Evolutionary conservation across 2,797 vertebrate genomes (phyloP).

Genomic region (Phalanger gymnotis): DNA sequence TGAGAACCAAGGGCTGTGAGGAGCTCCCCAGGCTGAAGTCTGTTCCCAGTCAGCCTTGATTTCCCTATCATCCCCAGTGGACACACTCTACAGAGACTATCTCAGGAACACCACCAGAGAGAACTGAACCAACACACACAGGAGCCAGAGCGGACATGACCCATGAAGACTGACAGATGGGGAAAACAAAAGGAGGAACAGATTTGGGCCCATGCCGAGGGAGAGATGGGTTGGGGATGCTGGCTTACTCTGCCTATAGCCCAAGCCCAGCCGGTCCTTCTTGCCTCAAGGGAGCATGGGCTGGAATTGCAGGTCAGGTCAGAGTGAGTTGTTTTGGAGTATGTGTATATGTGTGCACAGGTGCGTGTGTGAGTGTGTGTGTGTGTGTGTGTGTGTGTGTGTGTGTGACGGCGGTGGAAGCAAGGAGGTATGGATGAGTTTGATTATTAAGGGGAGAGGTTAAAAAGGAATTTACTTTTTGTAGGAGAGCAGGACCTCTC

Average conservation of each 20-base stretch:
- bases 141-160: constrained; percentile 62
- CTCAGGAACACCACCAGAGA: constrained; percentile 8
- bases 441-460: neutral
- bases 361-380: neutral
- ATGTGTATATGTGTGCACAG: no score
- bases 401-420: neutral
- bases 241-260: neutral
- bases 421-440: neutral
- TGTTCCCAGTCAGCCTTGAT: neutral
- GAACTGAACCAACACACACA: constrained; percentile 50
- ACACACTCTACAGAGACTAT: constrained; percentile 10
- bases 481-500: neutral
- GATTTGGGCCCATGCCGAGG: neutral
- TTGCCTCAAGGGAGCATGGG: neutral
- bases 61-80: neutral
- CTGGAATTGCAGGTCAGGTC: neutral
- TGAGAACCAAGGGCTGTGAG: neutral
- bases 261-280: neutral
- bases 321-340: neutral
- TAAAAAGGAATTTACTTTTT: neutral
- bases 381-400: neutral
- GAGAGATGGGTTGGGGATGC: neutral
- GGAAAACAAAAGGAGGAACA: constrained; percentile 40
- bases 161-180: constrained; percentile 50
- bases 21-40: neutral